These are phyloP conservation scores for Ramphastos sulfuratus DNA, from an alignment of 2,113 vertebrate genomes.

Conservation along the genomic window DNA sequence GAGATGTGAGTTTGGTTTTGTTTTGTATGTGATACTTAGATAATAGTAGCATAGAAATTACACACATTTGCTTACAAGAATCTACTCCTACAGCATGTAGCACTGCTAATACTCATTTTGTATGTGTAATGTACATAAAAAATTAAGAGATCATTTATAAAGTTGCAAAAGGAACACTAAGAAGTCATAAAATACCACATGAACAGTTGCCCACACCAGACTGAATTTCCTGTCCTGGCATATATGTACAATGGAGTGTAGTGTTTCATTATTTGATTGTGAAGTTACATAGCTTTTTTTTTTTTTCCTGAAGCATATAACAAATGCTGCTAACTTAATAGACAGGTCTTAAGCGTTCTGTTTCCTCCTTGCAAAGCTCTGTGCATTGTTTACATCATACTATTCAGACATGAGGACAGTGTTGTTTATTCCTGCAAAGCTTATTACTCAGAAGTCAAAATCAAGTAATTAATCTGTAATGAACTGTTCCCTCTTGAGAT, in stretches of 20 bases:
- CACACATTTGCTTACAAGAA: neutral
- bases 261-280: neutral
- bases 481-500: neutral
- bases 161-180: neutral
- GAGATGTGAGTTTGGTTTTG: constrained; percentile 89
- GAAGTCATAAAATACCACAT: neutral
- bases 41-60: neutral
- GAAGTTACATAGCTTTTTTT: neutral
- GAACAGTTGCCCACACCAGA: neutral
- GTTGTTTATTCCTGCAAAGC: neutral
- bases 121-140: neutral
- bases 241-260: neutral
- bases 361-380: neutral
- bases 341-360: neutral
- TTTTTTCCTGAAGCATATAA: neutral
- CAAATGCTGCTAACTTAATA: neutral
- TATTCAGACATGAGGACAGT: neutral
- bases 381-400: neutral
- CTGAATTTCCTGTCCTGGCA: neutral
- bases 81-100: neutral
- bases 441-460: neutral
- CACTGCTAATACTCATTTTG: neutral
- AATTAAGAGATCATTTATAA: neutral
- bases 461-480: neutral
- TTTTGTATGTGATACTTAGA: neutral